phyloP scores from a whole-genome alignment of 2,113 vertebrate species.

The Cyphomyrus plagiostoma region DNA sequence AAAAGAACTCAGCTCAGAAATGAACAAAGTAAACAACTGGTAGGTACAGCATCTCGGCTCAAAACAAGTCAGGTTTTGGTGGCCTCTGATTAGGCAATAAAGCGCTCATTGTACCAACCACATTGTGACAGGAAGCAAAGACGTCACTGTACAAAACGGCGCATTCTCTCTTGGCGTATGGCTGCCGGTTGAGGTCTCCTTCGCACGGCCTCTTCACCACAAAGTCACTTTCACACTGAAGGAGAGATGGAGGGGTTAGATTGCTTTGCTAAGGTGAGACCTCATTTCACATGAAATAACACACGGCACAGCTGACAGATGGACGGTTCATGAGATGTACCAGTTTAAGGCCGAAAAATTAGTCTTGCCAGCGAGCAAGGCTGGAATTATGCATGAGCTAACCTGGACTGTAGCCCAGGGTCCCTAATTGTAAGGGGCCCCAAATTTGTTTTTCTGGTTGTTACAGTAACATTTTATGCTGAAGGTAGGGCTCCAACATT shows the following conservation, averaged over 20 bases:
- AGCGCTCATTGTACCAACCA: constrained; percentile 66
- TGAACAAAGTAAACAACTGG: background rate
- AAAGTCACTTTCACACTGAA: constrained; percentile 79
- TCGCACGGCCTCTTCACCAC: constrained; percentile 84
- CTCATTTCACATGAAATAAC: constrained; percentile 5
- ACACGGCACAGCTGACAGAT: background rate
- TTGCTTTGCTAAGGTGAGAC: background rate
- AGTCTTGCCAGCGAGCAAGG: background rate
- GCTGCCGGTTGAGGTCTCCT: constrained; percentile 87
- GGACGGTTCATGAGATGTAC: background rate
- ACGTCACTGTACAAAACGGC: constrained; percentile 91
- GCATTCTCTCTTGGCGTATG: constrained; percentile 94
- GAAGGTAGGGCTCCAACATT: background rate
- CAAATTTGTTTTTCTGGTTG: background rate
- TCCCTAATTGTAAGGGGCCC: background rate
- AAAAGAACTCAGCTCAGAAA: background rate
- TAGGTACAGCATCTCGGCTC: background rate
- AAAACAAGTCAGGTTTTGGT: background rate
- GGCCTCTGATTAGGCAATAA: background rate
- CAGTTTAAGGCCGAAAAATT: background rate
- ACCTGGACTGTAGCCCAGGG: background rate
- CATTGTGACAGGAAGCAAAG: constrained; percentile 91
- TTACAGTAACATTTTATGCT: background rate
- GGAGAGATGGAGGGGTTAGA: background rate
- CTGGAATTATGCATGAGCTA: background rate